phyloP scores from a whole-genome alignment of 2,888 invertebrate species.

The Myathropa florea region DNA sequence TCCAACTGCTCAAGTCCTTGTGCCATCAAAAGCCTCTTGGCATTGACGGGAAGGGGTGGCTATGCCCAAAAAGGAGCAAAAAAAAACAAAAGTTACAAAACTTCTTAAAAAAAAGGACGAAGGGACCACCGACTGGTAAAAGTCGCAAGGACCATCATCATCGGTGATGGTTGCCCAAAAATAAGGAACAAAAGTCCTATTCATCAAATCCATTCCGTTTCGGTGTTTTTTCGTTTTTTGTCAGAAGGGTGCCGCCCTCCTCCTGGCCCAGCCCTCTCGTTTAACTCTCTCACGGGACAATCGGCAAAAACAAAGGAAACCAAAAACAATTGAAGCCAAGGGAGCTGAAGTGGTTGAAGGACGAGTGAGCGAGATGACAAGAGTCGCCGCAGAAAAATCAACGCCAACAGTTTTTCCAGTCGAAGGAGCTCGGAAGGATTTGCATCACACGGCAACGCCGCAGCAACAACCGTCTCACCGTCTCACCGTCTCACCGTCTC shows the following conservation, averaged over 20 bases:
- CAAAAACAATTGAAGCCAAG: neutral
- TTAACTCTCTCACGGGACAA: slow-evolving; percentile 20
- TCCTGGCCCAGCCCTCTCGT: neutral
- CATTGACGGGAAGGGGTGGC: slow-evolving; percentile 13
- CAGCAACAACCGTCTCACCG: neutral
- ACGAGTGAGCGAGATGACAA: neutral
- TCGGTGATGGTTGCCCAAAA: slow-evolving; percentile 56
- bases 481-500: no score
- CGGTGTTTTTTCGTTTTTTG: neutral
- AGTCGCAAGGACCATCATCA: slow-evolving; percentile 62
- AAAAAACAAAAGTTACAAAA: slow-evolving; percentile 59
- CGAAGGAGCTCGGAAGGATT: slow-evolving; percentile 62
- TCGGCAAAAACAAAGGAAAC: slow-evolving; percentile 36
- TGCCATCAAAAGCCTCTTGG: slow-evolving; percentile 53
- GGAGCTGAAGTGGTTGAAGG: neutral
- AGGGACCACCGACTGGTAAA: slow-evolving; percentile 53
- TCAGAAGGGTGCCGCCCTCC: slow-evolving; percentile 45
- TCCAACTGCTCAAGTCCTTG: slow-evolving; percentile 34
- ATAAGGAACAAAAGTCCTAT: slow-evolving; percentile 63
- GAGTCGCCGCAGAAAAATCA: slow-evolving; percentile 55
- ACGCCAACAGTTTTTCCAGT: slow-evolving; percentile 69
- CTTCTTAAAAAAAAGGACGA: slow-evolving; percentile 37
- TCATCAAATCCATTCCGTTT: slow-evolving; percentile 56
- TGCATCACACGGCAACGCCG: slow-evolving; percentile 65
- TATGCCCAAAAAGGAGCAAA: slow-evolving; percentile 18